Evolutionary conservation across 2,797 vertebrate species (phyloP).

Genomic region (Phoeniculus purpureus): DNA sequence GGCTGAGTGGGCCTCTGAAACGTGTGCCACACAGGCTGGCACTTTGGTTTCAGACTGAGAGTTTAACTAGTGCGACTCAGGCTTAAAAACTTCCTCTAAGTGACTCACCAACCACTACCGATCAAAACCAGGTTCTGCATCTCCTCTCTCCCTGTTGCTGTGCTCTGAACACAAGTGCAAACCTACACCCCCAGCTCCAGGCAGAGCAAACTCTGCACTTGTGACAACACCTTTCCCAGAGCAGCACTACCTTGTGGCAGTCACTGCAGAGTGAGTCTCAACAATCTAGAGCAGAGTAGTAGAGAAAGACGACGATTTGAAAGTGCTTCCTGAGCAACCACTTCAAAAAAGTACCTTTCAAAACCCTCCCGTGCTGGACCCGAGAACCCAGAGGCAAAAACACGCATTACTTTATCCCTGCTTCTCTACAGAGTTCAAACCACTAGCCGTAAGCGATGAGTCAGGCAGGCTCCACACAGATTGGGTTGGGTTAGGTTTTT

Average conservation of each 20-base stretch:
- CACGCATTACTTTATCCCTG: not conserved
- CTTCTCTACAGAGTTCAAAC: not conserved
- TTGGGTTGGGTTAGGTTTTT: not conserved
- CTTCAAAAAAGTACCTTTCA: not conserved
- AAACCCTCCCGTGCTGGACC: not conserved
- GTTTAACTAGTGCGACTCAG: not conserved
- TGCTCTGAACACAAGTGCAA: not conserved
- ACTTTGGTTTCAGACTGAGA: not conserved
- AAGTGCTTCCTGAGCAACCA: not conserved
- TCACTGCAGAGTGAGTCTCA: not conserved
- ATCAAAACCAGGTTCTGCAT: not conserved
- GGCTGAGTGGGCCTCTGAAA: not conserved
- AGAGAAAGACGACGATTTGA: not conserved
- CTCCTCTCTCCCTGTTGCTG: not conserved
- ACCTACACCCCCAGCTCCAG: not conserved
- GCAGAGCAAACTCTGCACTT: not conserved
- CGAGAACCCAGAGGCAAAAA: not conserved
- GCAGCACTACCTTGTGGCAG: not conserved
- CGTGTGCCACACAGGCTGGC: not conserved
- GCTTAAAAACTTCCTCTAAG: conserved; percentile 2
- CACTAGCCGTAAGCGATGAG: not conserved
- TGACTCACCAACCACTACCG: not conserved
- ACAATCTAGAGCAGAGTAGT: not conserved
- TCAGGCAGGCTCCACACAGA: not conserved
- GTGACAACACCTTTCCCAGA: not conserved